Percentiles rank a stretch among this genome's conserved stretches.
Conservation (phyloP, 2,113 vertebrate species). For the Crotophaga sulcirostris region DNA sequence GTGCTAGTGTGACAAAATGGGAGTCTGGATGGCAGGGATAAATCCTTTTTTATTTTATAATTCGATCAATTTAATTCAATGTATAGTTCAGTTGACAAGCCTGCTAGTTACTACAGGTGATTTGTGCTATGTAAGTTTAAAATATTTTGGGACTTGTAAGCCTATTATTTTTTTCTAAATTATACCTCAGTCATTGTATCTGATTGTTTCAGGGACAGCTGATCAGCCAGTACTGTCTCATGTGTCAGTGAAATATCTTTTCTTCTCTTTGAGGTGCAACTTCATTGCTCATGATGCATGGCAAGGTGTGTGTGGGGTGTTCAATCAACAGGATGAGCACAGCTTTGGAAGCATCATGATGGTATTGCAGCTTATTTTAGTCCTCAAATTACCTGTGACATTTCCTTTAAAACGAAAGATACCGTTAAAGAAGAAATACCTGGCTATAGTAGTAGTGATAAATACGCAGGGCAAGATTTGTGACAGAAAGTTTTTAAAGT, state of each 20-base stretch:
- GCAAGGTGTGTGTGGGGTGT: neutral
- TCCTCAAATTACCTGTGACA: neutral
- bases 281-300: neutral
- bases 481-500: neutral
- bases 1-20: neutral
- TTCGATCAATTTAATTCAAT: neutral
- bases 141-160: neutral
- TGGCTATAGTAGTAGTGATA: neutral
- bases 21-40: neutral
- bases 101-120: neutral
- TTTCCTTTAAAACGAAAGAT: neutral
- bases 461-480: neutral
- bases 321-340: neutral
- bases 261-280: neutral
- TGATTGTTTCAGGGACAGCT: neutral
- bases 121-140: neutral
- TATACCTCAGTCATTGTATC: rapidly evolving
- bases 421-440: neutral
- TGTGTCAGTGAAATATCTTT: neutral
- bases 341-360: neutral
- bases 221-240: rapidly evolving
- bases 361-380: neutral
- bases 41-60: neutral
- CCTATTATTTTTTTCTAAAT: neutral
- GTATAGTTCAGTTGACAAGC: neutral